Conservation (phyloP, 2,888 invertebrate genomes). For the Chymomyza fuscimana region DNA sequence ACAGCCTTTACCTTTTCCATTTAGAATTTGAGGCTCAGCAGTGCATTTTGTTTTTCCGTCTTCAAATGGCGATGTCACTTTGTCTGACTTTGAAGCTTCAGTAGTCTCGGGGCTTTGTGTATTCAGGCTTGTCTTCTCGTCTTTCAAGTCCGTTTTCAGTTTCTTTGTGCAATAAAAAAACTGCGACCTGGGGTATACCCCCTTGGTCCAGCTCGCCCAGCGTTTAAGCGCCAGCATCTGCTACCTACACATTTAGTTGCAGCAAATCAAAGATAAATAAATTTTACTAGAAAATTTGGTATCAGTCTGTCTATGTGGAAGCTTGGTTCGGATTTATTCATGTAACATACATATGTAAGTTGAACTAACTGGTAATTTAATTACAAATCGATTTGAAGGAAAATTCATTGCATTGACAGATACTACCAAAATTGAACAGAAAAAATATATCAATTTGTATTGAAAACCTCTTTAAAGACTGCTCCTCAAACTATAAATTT, state of each 20-base stretch:
- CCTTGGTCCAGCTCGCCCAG: not conserved
- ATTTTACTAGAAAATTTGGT: not conserved
- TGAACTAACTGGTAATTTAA: not conserved
- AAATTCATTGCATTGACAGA: too few relatives aligned
- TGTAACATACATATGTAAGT: not conserved
- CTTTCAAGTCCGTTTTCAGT: not conserved
- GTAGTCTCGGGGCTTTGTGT: not conserved
- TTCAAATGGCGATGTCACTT: not conserved
- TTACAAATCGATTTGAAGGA: not conserved
- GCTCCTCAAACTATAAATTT: too few relatives aligned
- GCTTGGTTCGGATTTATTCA: not conserved
- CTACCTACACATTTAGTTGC: not conserved
- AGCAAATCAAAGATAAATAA: not conserved
- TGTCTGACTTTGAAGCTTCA: not conserved
- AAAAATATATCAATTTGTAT: too few relatives aligned
- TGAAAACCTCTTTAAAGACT: too few relatives aligned
- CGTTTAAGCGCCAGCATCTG: not conserved
- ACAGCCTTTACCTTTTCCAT: not conserved
- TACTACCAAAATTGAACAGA: too few relatives aligned
- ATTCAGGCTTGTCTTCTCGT: not conserved
- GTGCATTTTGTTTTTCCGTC: not conserved
- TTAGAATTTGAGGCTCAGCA: not conserved
- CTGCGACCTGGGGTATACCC: not conserved
- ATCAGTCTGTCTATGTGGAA: not conserved
- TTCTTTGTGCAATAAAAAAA: not conserved